Evolutionary conservation across 2,113 vertebrate genomes (phyloP).

Genomic region (Notarius quadriscutis): DNA sequence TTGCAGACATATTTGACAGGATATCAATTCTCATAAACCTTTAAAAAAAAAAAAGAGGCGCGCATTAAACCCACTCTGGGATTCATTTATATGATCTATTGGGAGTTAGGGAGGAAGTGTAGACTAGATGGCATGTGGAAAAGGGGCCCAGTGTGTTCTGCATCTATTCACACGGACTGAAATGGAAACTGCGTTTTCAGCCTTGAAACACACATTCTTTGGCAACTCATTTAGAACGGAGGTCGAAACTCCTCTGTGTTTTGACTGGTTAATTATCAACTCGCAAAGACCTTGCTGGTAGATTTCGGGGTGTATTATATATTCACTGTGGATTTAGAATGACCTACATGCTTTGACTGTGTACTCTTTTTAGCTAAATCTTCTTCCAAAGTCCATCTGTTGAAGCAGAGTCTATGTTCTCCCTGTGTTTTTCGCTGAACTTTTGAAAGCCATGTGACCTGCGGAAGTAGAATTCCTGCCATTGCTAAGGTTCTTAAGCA

Average conservation of each 20-base stretch:
- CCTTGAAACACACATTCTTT: constrained; percentile 18
- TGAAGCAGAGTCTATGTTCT: background rate
- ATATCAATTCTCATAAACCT: background rate
- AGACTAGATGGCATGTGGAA: constrained; percentile 20
- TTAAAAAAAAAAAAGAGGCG: no score
- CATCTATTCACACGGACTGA: background rate
- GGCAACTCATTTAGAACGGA: constrained; percentile 21
- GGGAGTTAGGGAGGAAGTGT: background rate
- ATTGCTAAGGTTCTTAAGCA: constrained; percentile 59
- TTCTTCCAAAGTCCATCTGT: constrained; percentile 63
- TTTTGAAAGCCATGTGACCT: constrained; percentile 50
- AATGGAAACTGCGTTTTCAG: constrained; percentile 25
- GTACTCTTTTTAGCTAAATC: constrained; percentile 54
- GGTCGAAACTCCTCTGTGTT: constrained; percentile 53
- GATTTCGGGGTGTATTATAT: constrained; percentile 51
- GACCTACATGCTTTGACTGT: constrained; percentile 34
- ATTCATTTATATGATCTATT: background rate
- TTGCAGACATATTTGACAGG: background rate
- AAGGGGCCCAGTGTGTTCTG: background rate
- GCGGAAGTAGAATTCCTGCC: constrained; percentile 55
- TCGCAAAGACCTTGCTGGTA: constrained; percentile 61
- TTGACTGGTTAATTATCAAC: constrained; percentile 72
- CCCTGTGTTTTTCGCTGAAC: no score
- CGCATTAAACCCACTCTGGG: background rate
- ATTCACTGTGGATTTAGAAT: constrained; percentile 37